Evolutionary conservation across 2,113 vertebrate species (phyloP).

Genomic region (Osmerus mordax): DNA sequence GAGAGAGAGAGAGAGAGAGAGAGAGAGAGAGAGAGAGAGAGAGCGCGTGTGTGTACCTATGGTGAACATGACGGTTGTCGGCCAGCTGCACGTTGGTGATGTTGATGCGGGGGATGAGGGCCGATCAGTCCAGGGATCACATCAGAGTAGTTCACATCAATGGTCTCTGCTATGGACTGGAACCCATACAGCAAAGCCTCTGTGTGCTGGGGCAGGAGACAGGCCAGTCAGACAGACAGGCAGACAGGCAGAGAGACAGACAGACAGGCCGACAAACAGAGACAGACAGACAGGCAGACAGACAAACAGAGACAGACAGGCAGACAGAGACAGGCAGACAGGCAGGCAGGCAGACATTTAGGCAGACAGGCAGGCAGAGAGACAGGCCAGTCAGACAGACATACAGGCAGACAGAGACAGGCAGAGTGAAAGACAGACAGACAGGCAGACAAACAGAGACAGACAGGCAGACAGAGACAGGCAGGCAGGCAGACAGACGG

Average conservation of each 20-base stretch:
- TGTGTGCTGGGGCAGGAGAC: conserved; percentile 78
- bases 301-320: too few species aligned
- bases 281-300: too few species aligned
- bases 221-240: too few species aligned
- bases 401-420: neutral
- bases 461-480: neutral
- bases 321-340: too few species aligned
- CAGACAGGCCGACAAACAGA: too few species aligned
- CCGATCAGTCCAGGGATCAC: conserved; percentile 97
- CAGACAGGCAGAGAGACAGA: too few species aligned
- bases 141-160: conserved; percentile 96
- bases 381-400: too few species aligned
- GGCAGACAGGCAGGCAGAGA: too few species aligned
- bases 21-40: neutral
- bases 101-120: conserved; percentile 95
- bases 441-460: too few species aligned
- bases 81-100: conserved; percentile 98
- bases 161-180: conserved; percentile 98
- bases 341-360: too few species aligned
- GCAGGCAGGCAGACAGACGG: neutral
- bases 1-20: neutral
- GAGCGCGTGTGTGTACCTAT: conserved; percentile 75
- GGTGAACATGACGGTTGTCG: conserved; percentile 99
- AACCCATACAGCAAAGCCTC: conserved; percentile 97
- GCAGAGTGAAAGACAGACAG: too few species aligned